These are phyloP conservation scores for Lycia hirtaria DNA, from an alignment of 2,888 invertebrate genomes.

Conservation along the genomic window DNA sequence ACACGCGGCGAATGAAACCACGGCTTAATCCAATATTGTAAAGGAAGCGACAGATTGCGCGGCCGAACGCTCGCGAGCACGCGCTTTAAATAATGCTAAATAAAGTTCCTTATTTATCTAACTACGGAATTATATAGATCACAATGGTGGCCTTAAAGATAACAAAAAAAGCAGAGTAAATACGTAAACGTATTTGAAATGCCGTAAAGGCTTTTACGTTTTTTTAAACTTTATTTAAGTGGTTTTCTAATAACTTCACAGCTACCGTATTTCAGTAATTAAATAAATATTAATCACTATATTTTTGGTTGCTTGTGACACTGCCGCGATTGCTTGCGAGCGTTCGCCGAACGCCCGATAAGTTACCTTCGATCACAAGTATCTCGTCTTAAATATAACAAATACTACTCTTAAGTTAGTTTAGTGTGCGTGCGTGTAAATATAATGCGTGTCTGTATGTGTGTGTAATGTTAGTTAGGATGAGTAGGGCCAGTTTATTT, in stretches of 20 bases:
- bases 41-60: neutral
- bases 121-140: too few species aligned
- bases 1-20: neutral
- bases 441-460: neutral
- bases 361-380: constrained; percentile 4
- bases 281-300: neutral
- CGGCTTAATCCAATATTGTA: neutral
- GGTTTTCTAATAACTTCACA: too few species aligned
- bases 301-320: neutral
- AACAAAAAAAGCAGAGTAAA: too few species aligned
- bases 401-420: constrained; percentile 13
- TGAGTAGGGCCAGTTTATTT: constrained; percentile 6
- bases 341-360: neutral
- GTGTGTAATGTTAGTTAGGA: constrained; percentile 2
- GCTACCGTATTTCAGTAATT: neutral
- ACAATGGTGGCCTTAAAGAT: too few species aligned
- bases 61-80: neutral
- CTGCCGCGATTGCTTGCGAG: constrained; percentile 1
- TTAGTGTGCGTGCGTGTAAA: constrained; percentile 15
- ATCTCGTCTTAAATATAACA: constrained; percentile 4
- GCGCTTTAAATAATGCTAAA: neutral
- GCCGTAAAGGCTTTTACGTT: too few species aligned
- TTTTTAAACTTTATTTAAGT: too few species aligned
- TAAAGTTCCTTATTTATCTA: neutral
- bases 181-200: too few species aligned